Conservation (phyloP, 2,797 vertebrate genomes). For the Florisuga fusca region DNA sequence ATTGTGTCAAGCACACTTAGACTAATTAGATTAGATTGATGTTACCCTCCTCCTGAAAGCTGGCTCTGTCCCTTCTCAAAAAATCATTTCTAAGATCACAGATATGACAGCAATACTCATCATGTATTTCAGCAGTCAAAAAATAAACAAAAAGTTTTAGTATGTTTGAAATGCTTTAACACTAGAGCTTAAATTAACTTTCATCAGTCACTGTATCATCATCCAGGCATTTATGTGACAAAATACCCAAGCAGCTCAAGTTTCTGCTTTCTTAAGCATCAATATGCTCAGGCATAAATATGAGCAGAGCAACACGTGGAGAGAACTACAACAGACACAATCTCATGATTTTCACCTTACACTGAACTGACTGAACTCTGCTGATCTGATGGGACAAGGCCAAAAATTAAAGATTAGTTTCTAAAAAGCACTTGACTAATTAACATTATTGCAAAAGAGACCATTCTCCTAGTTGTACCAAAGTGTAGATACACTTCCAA, state of each 20-base stretch:
- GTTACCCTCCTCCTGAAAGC: not conserved
- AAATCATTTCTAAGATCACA: not conserved
- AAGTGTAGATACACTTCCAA: not conserved
- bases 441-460: not conserved
- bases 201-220: not conserved
- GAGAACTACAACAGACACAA: accelerated
- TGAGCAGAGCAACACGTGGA: not conserved
- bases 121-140: not conserved
- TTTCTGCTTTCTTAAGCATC: not conserved
- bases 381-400: not conserved
- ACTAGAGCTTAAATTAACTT: not conserved
- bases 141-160: not conserved
- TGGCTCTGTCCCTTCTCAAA: not conserved
- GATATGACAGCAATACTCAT: not conserved
- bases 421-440: not conserved
- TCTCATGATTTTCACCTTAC: not conserved
- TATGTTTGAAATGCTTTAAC: not conserved
- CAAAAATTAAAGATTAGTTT: not conserved
- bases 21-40: not conserved
- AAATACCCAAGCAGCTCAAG: not conserved
- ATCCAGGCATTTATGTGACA: not conserved
- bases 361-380: not conserved
- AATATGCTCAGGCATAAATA: not conserved
- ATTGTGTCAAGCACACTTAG: not conserved
- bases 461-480: not conserved